Percentiles rank a stretch among this genome's conserved stretches.
phyloP scores from a whole-genome alignment of 2,797 vertebrate species.

The Chrosomus eos region DNA sequence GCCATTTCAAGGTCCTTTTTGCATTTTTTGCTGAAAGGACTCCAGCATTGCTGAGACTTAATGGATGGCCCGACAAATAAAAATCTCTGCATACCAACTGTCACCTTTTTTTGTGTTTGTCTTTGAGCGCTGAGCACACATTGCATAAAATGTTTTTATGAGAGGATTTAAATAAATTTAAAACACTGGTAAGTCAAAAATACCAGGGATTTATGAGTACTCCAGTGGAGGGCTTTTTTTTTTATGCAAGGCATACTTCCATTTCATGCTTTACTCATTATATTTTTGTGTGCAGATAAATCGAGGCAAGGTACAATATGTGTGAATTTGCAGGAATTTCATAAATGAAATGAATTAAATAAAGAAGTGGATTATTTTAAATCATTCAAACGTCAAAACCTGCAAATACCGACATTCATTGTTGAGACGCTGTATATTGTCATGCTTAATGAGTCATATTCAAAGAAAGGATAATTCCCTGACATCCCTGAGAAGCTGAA shows the following conservation, averaged over 20 bases:
- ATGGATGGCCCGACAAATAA: conserved; percentile 39
- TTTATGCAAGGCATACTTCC: not conserved
- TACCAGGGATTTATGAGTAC: conserved; percentile 11
- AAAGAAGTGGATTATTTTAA: conserved; percentile 15
- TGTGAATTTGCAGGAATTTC: conserved; percentile 14
- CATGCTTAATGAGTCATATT: conserved; percentile 37
- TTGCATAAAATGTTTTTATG: conserved; percentile 11
- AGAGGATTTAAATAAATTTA: conserved; percentile 37
- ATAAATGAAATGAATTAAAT: conserved; percentile 23
- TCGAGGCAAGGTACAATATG: conserved; percentile 7
- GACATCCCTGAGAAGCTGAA: conserved; percentile 23
- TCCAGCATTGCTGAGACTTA: conserved; percentile 25
- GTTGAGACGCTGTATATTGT: conserved; percentile 23
- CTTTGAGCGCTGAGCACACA: not conserved
- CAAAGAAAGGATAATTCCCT: conserved; percentile 5
- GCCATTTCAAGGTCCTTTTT: conserved; percentile 49
- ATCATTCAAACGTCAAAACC: not conserved
- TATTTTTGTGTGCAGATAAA: not conserved
- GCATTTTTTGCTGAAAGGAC: conserved; percentile 36
- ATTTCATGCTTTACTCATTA: conserved; percentile 21
- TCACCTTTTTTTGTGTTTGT: conserved; percentile 30
- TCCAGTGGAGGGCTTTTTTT: not conserved
- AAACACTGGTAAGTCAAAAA: conserved; percentile 4
- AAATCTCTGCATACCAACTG: conserved; percentile 35
- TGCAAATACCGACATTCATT: not conserved